Conservation (phyloP, 2,888 invertebrate genomes). For the Eulithis testata region DNA sequence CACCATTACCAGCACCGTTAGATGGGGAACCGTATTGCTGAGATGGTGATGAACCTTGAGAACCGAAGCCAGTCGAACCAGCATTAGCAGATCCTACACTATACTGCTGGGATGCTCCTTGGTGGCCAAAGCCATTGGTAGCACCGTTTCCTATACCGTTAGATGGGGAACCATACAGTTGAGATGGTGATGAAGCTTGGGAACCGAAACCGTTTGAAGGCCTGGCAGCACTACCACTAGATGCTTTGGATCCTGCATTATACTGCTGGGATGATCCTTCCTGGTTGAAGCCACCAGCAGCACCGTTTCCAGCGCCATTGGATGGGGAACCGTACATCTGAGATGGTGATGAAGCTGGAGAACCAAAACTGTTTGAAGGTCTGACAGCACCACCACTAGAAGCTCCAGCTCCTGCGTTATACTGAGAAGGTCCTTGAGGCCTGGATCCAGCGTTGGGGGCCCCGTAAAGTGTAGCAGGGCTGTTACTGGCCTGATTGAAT, state of each 20-base stretch:
- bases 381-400: constrained; percentile 10
- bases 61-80: constrained; percentile 17
- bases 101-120: constrained; percentile 27
- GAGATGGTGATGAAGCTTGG: constrained; percentile 40
- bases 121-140: background rate
- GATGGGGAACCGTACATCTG: constrained; percentile 39
- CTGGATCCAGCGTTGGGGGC: constrained; percentile 28
- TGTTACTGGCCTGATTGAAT: constrained; percentile 24
- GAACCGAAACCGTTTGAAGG: constrained; percentile 29
- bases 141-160: background rate
- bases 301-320: background rate
- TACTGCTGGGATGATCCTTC: constrained; percentile 28
- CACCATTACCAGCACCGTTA: constrained; percentile 13
- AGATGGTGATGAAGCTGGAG: constrained; percentile 40
- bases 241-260: constrained; percentile 8
- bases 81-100: constrained; percentile 11
- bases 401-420: constrained; percentile 17
- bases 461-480: constrained; percentile 39
- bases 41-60: constrained; percentile 40
- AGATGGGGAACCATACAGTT: constrained; percentile 28
- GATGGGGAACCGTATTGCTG: constrained; percentile 31
- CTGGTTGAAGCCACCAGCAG: constrained; percentile 1
- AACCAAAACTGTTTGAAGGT: constrained; percentile 25
- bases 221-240: constrained; percentile 12
- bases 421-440: constrained; percentile 24